Evolutionary conservation across 2,888 invertebrate genomes (phyloP).

Genomic region (Cylloceria caligata): DNA sequence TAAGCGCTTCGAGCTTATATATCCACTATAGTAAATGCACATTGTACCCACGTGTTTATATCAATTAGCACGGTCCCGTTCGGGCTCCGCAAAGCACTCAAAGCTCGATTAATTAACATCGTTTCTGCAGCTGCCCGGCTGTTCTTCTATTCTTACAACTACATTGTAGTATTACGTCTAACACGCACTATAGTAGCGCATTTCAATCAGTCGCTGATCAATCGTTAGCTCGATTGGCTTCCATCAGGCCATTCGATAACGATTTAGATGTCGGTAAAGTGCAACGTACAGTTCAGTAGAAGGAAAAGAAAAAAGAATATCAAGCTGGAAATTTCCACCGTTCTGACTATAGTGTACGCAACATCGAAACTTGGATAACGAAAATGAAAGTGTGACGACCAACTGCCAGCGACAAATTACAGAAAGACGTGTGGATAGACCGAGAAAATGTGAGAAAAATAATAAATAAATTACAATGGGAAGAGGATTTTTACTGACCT

Average conservation of each 20-base stretch:
- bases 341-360: not conserved
- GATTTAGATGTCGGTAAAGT: slow-evolving; percentile 22
- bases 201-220: slow-evolving; percentile 18
- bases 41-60: slow-evolving; percentile 21
- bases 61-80: slow-evolving; percentile 46
- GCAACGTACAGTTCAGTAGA: not conserved
- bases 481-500: slow-evolving; percentile 69
- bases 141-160: not conserved
- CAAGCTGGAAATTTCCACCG: not conserved
- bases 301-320: not conserved
- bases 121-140: slow-evolving; percentile 37
- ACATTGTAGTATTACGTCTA: not conserved
- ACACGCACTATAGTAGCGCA: not conserved
- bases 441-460: slow-evolving; percentile 6
- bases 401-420: too few relatives aligned
- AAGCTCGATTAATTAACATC: slow-evolving; percentile 51
- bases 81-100: slow-evolving; percentile 18
- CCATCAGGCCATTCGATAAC: slow-evolving; percentile 23
- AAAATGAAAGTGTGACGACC: slow-evolving; percentile 32
- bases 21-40: slow-evolving; percentile 4
- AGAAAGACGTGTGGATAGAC: slow-evolving; percentile 5
- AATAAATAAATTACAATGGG: slow-evolving; percentile 29
- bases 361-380: slow-evolving; percentile 15
- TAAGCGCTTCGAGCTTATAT: not conserved
- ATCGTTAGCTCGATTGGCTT: slow-evolving; percentile 27